Conservation (phyloP, 2,888 invertebrate species). For the Caenorhabditis wallacei region DNA sequence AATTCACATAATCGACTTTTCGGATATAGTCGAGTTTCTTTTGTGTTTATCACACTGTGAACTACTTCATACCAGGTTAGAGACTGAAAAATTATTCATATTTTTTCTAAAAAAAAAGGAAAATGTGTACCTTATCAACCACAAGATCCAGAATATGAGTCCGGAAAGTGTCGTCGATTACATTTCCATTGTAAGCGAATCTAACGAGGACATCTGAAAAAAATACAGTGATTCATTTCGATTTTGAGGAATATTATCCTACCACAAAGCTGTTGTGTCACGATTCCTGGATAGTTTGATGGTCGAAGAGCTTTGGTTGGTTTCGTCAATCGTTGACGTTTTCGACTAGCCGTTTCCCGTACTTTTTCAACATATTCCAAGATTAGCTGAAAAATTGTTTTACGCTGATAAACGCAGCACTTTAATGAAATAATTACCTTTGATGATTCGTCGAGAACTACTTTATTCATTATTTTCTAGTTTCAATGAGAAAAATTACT, state of each 20-base stretch:
- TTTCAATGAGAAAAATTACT: background rate
- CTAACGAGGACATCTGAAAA: constrained; percentile 33
- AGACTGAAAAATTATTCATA: constrained; percentile 25
- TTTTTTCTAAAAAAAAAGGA: background rate
- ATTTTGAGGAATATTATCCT: background rate
- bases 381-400: background rate
- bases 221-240: too few relatives aligned
- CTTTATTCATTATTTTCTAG: background rate
- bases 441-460: too few relatives aligned
- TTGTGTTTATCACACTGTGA: constrained; percentile 18
- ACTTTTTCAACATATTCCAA: background rate
- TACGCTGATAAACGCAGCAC: background rate
- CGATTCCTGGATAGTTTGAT: background rate
- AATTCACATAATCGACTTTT: constrained; percentile 33
- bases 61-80: constrained; percentile 41
- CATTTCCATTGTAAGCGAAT: constrained; percentile 30
- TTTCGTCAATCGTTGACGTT: background rate
- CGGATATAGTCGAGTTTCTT: constrained; percentile 1
- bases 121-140: constrained; percentile 7
- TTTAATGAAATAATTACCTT: background rate
- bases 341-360: background rate
- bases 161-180: constrained; percentile 13
- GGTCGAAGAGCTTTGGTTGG: background rate
- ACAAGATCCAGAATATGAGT: constrained; percentile 32
- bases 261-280: background rate